Evolutionary conservation across 2,113 vertebrate species (phyloP).

Genomic region (Ictalurus punctatus): DNA sequence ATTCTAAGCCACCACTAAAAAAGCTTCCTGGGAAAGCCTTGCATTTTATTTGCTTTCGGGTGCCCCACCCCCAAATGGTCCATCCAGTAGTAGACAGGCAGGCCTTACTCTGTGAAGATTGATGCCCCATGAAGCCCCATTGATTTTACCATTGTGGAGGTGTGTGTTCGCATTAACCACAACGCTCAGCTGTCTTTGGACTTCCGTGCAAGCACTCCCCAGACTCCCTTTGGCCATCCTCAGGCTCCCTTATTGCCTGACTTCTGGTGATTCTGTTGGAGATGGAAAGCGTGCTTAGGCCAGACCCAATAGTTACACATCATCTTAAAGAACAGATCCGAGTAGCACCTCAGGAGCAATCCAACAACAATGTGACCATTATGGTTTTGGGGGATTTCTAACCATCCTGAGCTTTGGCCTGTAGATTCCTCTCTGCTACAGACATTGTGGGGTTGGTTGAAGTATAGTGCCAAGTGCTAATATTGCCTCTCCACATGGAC

Average conservation of each 20-base stretch:
- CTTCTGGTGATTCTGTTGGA: slow-evolving; percentile 56
- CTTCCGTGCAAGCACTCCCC: slow-evolving; percentile 70
- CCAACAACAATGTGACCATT: slow-evolving; percentile 66
- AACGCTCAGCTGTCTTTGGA: slow-evolving; percentile 77
- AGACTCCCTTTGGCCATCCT: slow-evolving; percentile 63
- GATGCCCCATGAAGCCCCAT: slow-evolving; percentile 77
- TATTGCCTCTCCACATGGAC: slow-evolving; percentile 18
- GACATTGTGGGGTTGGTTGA: slow-evolving; percentile 1
- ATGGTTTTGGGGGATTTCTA: slow-evolving; percentile 51
- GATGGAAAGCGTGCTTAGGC: slow-evolving; percentile 67
- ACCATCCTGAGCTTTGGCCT: slow-evolving; percentile 36
- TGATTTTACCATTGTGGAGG: slow-evolving; percentile 79
- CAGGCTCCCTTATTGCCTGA: slow-evolving; percentile 65
- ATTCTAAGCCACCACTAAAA: slow-evolving; percentile 40
- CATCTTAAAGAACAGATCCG: slow-evolving; percentile 75
- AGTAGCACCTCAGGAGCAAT: slow-evolving; percentile 68
- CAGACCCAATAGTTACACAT: slow-evolving; percentile 71
- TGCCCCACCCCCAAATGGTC: slow-evolving; percentile 40
- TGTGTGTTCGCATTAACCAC: slow-evolving; percentile 79
- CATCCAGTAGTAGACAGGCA: slow-evolving; percentile 61
- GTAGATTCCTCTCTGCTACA: slow-evolving; percentile 28
- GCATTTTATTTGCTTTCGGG: slow-evolving; percentile 59
- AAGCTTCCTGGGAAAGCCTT: slow-evolving; percentile 45
- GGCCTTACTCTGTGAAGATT: slow-evolving; percentile 73
- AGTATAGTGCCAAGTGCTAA: neutral